Evolutionary conservation across 1,140 invertebrate species (phyloP).

Genomic region (Galendromus occidentalis): DNA sequence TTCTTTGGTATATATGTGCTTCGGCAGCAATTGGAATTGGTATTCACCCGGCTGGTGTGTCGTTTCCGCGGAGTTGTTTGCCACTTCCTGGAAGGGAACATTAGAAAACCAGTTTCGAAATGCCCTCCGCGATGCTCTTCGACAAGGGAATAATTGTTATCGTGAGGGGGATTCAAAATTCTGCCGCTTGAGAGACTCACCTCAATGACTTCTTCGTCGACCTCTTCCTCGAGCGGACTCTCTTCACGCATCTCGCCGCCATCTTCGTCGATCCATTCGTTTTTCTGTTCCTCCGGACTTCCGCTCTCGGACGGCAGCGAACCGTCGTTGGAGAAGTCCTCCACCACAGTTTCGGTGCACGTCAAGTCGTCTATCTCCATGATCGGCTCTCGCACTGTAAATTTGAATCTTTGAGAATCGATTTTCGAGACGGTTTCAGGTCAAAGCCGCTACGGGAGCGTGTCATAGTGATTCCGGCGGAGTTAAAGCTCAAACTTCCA

Average conservation of each 20-base stretch:
- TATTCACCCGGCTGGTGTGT: not conserved
- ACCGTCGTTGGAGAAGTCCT: not conserved
- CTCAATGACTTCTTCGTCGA: not conserved
- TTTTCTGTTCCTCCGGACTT: not conserved
- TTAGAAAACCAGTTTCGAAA: not conserved
- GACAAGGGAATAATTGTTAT: not conserved
- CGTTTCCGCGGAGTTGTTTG: not conserved
- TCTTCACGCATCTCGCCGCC: not conserved
- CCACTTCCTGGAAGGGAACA: not conserved
- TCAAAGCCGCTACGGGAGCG: too few species aligned
- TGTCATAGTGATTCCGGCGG: too few species aligned
- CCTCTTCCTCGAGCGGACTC: not conserved
- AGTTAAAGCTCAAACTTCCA: too few species aligned
- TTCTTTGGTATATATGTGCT: not conserved
- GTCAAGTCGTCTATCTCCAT: slow-evolving; percentile 4
- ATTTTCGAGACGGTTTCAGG: too few species aligned
- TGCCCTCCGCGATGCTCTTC: not conserved
- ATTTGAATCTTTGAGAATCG: too few species aligned
- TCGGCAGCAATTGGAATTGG: slow-evolving; percentile 7
- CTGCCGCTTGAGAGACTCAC: not conserved
- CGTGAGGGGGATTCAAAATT: not conserved
- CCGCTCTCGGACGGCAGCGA: not conserved
- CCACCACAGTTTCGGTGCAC: not conserved
- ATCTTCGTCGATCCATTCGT: not conserved
- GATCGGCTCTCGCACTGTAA: not conserved